Evolutionary conservation across 2,797 vertebrate species (phyloP).

Genomic region (Liasis olivaceus): DNA sequence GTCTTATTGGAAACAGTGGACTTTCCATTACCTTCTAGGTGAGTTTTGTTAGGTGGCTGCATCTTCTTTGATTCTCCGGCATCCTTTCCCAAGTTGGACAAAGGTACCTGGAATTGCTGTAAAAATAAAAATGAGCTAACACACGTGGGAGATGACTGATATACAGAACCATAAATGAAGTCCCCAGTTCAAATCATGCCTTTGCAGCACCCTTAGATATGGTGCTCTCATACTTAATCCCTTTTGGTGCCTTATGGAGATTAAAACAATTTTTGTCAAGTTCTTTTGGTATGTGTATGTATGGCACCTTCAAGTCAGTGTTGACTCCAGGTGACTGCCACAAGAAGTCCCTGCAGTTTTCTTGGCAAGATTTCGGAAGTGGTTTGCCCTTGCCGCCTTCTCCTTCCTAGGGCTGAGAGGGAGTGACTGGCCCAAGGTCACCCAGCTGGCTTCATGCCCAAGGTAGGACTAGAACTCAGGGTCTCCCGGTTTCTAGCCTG

Average conservation of each 20-base stretch:
- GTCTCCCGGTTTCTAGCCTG: background rate
- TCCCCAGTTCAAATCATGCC: background rate
- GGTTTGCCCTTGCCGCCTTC: background rate
- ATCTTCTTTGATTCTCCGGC: background rate
- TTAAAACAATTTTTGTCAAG: background rate
- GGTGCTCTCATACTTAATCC: background rate
- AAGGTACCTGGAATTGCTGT: background rate
- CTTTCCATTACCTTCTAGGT: background rate
- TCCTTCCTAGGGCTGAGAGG: background rate
- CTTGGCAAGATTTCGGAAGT: background rate
- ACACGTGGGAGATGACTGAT: too few species aligned
- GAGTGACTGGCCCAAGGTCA: too few species aligned
- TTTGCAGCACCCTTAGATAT: background rate
- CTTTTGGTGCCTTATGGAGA: background rate
- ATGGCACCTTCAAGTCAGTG: too few species aligned
- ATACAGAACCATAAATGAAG: background rate
- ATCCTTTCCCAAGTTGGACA: background rate
- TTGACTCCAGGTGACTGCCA: background rate
- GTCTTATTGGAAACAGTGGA: background rate
- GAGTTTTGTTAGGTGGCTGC: background rate
- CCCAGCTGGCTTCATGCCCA: background rate
- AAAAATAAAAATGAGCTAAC: background rate
- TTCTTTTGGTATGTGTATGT: background rate
- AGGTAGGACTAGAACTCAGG: background rate
- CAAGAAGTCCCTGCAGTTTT: background rate